phyloP scores from a whole-genome alignment of 2,797 vertebrate genomes.

The Thamnophis elegans region DNA sequence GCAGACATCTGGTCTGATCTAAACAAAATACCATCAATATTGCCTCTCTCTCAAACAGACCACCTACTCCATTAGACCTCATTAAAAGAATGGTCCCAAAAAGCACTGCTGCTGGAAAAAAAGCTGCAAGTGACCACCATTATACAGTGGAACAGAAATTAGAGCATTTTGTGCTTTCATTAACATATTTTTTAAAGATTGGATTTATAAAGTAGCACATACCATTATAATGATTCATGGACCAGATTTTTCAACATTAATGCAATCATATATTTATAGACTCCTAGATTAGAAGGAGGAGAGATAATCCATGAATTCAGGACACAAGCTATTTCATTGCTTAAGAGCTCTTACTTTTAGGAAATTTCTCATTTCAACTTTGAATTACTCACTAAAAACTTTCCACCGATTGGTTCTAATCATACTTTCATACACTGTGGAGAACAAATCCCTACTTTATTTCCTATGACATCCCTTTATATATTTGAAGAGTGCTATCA shows the following conservation, averaged over 20 bases:
- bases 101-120: constrained; percentile 11
- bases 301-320: neutral
- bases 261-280: neutral
- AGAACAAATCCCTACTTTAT: neutral
- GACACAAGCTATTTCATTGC: neutral
- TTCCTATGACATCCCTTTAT: neutral
- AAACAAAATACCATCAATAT: constrained; percentile 43
- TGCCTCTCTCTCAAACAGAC: constrained; percentile 23
- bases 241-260: constrained; percentile 1
- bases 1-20: constrained; percentile 49
- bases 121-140: neutral
- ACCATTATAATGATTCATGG: constrained; percentile 1
- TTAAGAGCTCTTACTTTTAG: neutral
- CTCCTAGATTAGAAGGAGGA: neutral
- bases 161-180: neutral
- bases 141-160: neutral
- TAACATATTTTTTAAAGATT: neutral
- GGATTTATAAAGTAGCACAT: neutral
- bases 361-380: neutral
- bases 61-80: neutral
- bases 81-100: constrained; percentile 20
- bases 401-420: neutral
- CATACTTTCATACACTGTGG: neutral
- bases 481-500: neutral
- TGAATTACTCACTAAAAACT: neutral